phyloP scores from a whole-genome alignment of 1,140 invertebrate genomes.

The Parasteatoda tepidariorum region DNA sequence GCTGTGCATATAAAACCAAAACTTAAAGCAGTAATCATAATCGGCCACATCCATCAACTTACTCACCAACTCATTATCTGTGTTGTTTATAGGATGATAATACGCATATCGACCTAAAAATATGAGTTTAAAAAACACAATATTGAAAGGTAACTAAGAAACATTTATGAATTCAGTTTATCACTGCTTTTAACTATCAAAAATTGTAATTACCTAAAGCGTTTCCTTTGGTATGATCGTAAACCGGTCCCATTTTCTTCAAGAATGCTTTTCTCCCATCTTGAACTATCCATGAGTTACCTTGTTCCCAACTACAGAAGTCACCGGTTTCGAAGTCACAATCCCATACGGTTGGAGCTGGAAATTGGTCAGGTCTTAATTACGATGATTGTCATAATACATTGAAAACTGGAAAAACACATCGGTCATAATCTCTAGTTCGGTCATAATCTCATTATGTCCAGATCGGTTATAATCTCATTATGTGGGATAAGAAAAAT shows the following conservation, averaged over 20 bases:
- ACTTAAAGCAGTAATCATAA: slow-evolving; percentile 21
- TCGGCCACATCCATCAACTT: background rate
- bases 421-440: background rate
- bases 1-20: slow-evolving; percentile 39
- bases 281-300: slow-evolving; percentile 16
- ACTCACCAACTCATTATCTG: background rate
- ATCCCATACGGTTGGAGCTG: slow-evolving; percentile 18
- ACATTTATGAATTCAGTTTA: background rate
- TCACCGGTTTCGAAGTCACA: slow-evolving; percentile 29
- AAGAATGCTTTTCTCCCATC: slow-evolving; percentile 6
- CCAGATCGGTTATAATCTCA: too few species aligned
- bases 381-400: too few species aligned
- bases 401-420: too few species aligned
- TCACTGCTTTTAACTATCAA: background rate
- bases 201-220: background rate
- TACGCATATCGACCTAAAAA: slow-evolving; percentile 26
- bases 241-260: background rate
- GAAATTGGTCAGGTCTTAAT: too few species aligned
- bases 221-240: slow-evolving; percentile 16
- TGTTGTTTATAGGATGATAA: background rate
- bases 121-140: background rate
- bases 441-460: too few species aligned
- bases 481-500: too few species aligned
- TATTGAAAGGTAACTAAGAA: background rate
- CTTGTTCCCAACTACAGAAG: slow-evolving; percentile 16